These are phyloP conservation scores for Cerastis rubricosa DNA, from an alignment of 2,888 invertebrate species.

Conservation along the genomic window DNA sequence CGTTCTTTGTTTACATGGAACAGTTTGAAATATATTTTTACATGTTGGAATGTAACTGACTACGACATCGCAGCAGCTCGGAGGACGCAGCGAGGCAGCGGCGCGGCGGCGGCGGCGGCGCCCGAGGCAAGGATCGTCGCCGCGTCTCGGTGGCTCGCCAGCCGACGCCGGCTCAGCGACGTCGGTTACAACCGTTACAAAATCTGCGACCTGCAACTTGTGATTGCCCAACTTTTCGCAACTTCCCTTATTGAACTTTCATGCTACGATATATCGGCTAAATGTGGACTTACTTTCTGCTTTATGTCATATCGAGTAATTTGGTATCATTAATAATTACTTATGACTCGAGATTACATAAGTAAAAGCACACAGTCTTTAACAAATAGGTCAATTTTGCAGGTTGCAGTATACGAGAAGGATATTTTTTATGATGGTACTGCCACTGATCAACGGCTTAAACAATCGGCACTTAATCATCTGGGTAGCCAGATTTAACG, in stretches of 20 bases:
- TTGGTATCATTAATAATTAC: conserved; percentile 27
- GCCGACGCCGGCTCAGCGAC: conserved; percentile 56
- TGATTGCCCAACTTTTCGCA: conserved; percentile 83
- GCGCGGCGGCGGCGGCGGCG: conserved; percentile 58
- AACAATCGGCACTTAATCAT: background rate
- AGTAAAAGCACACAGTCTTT: background rate
- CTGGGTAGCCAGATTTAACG: too few relatives aligned
- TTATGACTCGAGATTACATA: conserved; percentile 21
- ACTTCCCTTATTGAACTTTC: conserved; percentile 83
- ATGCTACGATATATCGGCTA: conserved; percentile 72
- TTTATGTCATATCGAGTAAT: conserved; percentile 37
- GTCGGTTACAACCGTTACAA: conserved; percentile 80
- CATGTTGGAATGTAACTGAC: conserved; percentile 36
- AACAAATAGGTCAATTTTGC: background rate
- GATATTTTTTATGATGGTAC: background rate
- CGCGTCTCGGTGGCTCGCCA: conserved; percentile 58
- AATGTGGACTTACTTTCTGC: conserved; percentile 49
- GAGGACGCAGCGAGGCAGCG: conserved; percentile 45
- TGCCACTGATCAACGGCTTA: background rate
- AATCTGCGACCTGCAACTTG: conserved; percentile 79
- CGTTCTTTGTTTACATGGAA: conserved; percentile 44
- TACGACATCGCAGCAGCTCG: conserved; percentile 40
- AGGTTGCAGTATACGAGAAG: conserved; percentile 1
- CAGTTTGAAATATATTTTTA: conserved; percentile 34
- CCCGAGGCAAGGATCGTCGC: conserved; percentile 71